Base-by-base conservation (phyloP, 2,888 invertebrate genomes). In the Tenthredo scrophulariae region DNA sequence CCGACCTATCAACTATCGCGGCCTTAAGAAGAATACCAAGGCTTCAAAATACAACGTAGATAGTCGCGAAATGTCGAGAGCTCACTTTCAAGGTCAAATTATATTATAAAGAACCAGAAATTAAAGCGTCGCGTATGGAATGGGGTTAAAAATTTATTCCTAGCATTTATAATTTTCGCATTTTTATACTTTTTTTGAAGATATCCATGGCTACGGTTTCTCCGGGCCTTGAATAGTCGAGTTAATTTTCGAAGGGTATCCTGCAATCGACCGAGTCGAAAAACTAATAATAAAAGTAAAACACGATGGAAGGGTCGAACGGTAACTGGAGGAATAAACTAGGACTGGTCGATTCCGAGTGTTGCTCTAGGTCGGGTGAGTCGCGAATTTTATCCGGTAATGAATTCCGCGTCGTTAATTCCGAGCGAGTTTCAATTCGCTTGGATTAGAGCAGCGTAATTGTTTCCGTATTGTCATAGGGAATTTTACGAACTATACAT, bases 321-420 rank as follows among this genome's bases (percentile, higher is more conserved):
- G 26, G n/a, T 7, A n/a, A 29, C 33, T n/a, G 29, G 7, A 77
- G 33, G 29, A 50, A 77, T 29, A n/a, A 54, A 77, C 54, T 50
- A 74, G 77, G 54, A 15, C 29, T 18, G 54, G 26, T 77, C 62
- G 80, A 80, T 80, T 62, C 62, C 54, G 33, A 54, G 40, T 80
- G 62, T 80, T 80, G 58, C 40, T 80, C 58, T 80, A 80, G 80
- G 80, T 80, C 80, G 58, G 62, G 80, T 58, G 58, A 80, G 40
- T 80, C 18, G 33, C 58, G 80, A 62, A 80, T 80, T 80, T 80
- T 33, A 80, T 80, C 22, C 62, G 80, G 80, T 58, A 80, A 58
- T 80, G 80, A 80, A 80, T 80, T 80, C 80, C 80, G 80, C 62
- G 80, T 58, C 58, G 40, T 62, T 62, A 58, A 80, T 80, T 80